phyloP scores from a whole-genome alignment of 1,140 invertebrate species.

The Bombyx mori region DNA sequence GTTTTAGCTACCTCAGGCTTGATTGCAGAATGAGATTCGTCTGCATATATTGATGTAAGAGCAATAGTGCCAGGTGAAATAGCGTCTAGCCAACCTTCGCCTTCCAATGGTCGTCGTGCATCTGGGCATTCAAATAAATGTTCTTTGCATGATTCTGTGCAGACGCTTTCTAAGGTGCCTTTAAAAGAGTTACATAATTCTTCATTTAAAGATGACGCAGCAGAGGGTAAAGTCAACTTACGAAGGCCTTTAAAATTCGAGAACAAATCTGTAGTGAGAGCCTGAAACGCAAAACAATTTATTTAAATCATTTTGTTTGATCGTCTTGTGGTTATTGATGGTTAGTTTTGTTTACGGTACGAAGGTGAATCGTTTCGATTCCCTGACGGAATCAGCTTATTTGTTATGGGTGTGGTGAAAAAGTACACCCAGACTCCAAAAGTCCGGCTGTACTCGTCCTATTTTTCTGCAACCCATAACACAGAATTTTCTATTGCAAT shows the following conservation, averaged over 20 bases:
- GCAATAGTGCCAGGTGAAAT: constrained; percentile 37
- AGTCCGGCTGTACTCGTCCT: too few species aligned
- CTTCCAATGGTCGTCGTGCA: constrained; percentile 23
- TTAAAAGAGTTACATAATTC: constrained; percentile 39
- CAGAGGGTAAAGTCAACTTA: constrained; percentile 37
- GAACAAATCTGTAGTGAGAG: constrained; percentile 33
- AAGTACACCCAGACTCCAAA: too few species aligned
- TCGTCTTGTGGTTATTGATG: too few species aligned
- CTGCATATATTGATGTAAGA: constrained; percentile 14
- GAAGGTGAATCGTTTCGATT: too few species aligned
- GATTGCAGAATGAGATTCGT: constrained; percentile 17
- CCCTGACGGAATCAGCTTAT: too few species aligned
- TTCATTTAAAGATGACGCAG: constrained; percentile 27
- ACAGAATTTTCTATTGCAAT: too few species aligned
- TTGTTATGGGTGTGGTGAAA: too few species aligned
- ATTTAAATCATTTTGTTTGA: too few species aligned
- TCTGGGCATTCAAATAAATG: constrained; percentile 39
- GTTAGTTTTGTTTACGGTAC: too few species aligned
- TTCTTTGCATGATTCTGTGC: constrained; percentile 33
- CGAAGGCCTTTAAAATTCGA: constrained; percentile 38
- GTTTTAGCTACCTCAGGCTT: constrained; percentile 4
- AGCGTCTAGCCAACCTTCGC: constrained; percentile 31
- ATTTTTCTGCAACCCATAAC: too few species aligned
- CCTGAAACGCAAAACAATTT: constrained; percentile 29
- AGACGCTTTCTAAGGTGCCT: constrained; percentile 38